Evolutionary conservation across 1,140 invertebrate genomes (phyloP), one percentile per base, ranked within the genome.

Genomic region (Sesamia nonagrioides): DNA sequence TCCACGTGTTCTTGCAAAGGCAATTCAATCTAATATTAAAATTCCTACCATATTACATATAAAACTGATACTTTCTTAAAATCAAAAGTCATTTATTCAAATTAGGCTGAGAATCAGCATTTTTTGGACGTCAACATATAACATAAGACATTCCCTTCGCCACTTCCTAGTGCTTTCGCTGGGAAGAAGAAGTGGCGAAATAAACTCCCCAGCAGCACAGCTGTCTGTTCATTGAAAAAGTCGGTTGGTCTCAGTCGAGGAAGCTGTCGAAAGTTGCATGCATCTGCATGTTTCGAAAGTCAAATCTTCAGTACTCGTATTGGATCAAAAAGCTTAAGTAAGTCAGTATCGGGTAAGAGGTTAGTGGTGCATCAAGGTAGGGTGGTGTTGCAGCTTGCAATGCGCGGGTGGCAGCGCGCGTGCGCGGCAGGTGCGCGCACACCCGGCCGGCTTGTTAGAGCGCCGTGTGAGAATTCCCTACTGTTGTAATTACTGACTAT

Each of bases 361-460:
- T 71, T 35, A 71, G 68, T 45, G 68, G 48, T 71, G 68, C 66
- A 45, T 48, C 63, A 71, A 71, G 13, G 68, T 54, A 18, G n/a
- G 68, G 15, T 18, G 50, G 21, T 35, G 18, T 45, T 35, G 68
- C 68, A 54, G 68, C 48, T 52, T 71, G 71, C 40, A 37, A 8
- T 35, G 40, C 40, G 73, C 56, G 73, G 56, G 73, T 58, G 61
- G 74, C 48, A 35, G 48, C 61, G 74, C 89, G 89, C 91, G 89
- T 88, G 89, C 89, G 80, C 78, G 40, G 88, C 91, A 91, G 92
- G 91, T 91, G 92, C 85, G 85, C 83, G 86, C 88, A 88, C 92
- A 92, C 86, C 91, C 91, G 91, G 91, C 91, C 61, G 60, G 82
- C 87, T 91, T 84, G 87, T 89, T 91, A 89, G 77, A 85, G 78